A percentile compares a stretch with the other conserved stretches of the same genome.
phyloP scores from a whole-genome alignment of 2,888 invertebrate genomes.

The Diogma glabrata region DNA sequence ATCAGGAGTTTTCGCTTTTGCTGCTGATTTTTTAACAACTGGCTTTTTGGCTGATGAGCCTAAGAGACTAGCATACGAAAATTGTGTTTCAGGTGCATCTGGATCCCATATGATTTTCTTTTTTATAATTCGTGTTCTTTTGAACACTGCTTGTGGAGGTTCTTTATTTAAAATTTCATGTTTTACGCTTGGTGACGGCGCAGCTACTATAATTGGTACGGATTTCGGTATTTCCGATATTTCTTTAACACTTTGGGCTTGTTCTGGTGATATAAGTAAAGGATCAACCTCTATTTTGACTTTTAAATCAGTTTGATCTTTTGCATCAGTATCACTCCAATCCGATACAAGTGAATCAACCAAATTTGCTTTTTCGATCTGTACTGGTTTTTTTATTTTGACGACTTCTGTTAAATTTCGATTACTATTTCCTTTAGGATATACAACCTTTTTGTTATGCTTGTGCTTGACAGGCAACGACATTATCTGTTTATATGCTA shows the following conservation, averaged over 20 bases:
- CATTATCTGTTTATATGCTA: slow-evolving; percentile 31
- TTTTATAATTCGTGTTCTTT: slow-evolving; percentile 47
- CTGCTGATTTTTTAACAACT: slow-evolving; percentile 14
- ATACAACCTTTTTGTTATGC: slow-evolving; percentile 3
- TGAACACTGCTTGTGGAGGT: slow-evolving; percentile 23
- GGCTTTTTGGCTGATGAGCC: slow-evolving; percentile 21
- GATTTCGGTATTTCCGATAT: neutral
- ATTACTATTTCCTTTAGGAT: slow-evolving; percentile 22
- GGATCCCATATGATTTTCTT: slow-evolving; percentile 66
- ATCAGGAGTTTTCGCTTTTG: slow-evolving; percentile 7
- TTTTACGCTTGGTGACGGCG: neutral
- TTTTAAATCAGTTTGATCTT: neutral
- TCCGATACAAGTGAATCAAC: slow-evolving; percentile 30
- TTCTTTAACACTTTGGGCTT: no score
- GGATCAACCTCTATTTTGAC: neutral
- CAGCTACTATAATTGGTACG: neutral
- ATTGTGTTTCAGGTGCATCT: slow-evolving; percentile 34
- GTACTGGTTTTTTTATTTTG: slow-evolving; percentile 17
- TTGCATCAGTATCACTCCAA: slow-evolving; percentile 33
- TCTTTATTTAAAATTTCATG: neutral
- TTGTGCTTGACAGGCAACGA: slow-evolving; percentile 15
- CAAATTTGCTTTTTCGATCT: slow-evolving; percentile 26
- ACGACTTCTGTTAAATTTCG: slow-evolving; percentile 14
- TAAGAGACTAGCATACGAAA: slow-evolving; percentile 36
- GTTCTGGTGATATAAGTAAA: no score